Conservation (phyloP, 92 coral and sea anemone species). For the Porites rus region DNA sequence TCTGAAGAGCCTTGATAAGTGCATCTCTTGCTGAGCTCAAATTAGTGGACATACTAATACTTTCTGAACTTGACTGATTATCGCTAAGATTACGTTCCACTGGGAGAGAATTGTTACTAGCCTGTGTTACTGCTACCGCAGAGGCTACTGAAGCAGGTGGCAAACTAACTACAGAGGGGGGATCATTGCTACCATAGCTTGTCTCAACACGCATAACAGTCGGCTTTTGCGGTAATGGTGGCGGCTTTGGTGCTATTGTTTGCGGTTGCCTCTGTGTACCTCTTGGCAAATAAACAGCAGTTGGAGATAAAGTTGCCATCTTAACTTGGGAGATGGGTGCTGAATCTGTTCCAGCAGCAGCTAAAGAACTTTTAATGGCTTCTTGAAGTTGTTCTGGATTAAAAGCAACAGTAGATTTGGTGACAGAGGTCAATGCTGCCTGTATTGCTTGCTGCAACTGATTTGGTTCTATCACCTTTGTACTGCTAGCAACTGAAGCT, state of each 20-base stretch:
- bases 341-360: not conserved
- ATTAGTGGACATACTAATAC: not conserved
- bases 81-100: not conserved
- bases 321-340: not conserved
- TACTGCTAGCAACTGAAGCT: conserved; percentile 14
- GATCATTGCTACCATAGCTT: not conserved
- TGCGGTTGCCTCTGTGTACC: not conserved
- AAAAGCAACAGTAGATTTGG: conserved; percentile 20
- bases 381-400: conserved; percentile 21
- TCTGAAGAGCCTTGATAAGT: conserved; percentile 30
- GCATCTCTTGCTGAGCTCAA: conserved; percentile 29
- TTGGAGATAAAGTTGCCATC: not conserved
- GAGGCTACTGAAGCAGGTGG: not conserved
- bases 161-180: not conserved
- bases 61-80: not conserved
- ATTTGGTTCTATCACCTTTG: conserved; percentile 18
- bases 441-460: conserved; percentile 44
- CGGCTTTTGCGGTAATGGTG: not conserved
- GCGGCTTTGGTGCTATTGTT: conserved; percentile 10
- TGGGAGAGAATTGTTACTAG: not conserved
- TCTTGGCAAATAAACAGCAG: not conserved
- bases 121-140: not conserved
- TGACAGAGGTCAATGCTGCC: conserved; percentile 17
- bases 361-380: conserved; percentile 29
- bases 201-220: not conserved